These are phyloP conservation scores for Anarsia innoxiella DNA, from an alignment of 2,888 invertebrate species.

Conservation along the genomic window DNA sequence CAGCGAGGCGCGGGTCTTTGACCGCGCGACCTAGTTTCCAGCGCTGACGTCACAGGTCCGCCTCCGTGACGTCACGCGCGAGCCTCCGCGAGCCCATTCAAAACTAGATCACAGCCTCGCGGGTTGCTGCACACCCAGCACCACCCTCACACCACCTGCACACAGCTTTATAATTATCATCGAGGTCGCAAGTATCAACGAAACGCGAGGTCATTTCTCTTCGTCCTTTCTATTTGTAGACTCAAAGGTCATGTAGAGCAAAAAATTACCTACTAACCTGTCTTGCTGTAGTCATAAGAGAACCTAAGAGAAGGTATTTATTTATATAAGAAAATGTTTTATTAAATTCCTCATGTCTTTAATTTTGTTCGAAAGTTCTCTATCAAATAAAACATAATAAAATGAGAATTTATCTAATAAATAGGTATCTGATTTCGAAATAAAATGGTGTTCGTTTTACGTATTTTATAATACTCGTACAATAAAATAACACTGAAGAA, in stretches of 20 bases:
- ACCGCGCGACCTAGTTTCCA: conserved; percentile 61
- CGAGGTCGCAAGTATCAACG: conserved; percentile 36
- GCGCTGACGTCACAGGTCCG: conserved; percentile 64
- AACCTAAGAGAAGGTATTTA: too few species aligned
- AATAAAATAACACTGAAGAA: too few species aligned
- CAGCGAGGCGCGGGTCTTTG: conserved; percentile 52
- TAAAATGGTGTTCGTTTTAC: too few species aligned
- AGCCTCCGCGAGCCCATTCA: conserved; percentile 66
- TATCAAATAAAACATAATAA: too few species aligned
- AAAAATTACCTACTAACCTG: too few species aligned
- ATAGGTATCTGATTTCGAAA: too few species aligned
- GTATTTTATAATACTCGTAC: too few species aligned
- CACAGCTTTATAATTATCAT: conserved; percentile 25
- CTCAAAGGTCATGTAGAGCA: conserved; percentile 5
- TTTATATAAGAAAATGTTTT: too few species aligned
- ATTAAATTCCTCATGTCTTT: too few species aligned
- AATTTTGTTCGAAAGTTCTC: too few species aligned
- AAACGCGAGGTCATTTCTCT: conserved; percentile 47
- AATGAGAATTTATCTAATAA: too few species aligned
- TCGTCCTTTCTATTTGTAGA: conserved; percentile 32
- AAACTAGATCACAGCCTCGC: conserved; percentile 65
- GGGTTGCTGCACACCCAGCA: conserved; percentile 24
- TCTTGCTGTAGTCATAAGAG: too few species aligned
- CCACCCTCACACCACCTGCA: conserved; percentile 27
- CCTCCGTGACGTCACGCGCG: conserved; percentile 63